A percentile compares a stretch with the other conserved stretches of the same genome.
Conservation (phyloP, 2,113 vertebrate genomes). For the Protomyctophum bolini region DNA sequence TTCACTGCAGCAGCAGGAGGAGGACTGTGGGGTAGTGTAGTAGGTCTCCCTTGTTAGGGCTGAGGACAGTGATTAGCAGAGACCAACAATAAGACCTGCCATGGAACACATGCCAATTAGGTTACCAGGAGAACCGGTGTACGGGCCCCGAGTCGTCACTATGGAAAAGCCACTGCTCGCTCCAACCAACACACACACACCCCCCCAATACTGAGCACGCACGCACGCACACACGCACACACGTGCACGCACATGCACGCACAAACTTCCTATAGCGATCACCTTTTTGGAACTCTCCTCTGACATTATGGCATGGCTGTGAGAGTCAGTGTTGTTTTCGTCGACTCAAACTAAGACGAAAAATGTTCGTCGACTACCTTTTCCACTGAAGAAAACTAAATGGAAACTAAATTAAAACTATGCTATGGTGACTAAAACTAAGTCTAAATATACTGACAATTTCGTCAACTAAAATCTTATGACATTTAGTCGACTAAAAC, state of each 20-base stretch:
- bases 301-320: constrained; percentile 61
- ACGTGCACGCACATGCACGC: neutral
- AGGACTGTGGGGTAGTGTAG: constrained; percentile 49
- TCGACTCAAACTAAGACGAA: too few relatives aligned
- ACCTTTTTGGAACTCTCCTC: constrained; percentile 54
- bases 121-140: constrained; percentile 79
- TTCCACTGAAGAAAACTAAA: too few relatives aligned
- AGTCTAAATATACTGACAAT: too few relatives aligned
- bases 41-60: constrained; percentile 76
- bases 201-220: neutral
- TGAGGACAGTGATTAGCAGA: constrained; percentile 77
- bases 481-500: too few relatives aligned
- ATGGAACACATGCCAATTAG: constrained; percentile 81
- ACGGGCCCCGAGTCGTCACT: constrained; percentile 68
- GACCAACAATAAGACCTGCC: constrained; percentile 77
- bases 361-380: too few relatives aligned
- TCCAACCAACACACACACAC: constrained; percentile 28
- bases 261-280: constrained; percentile 21
- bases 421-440: too few relatives aligned
- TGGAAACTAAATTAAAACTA: too few relatives aligned
- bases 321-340: too few relatives aligned
- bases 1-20: constrained; percentile 61
- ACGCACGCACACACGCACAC: neutral
- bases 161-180: constrained; percentile 70
- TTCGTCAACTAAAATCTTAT: too few relatives aligned